Evolutionary conservation across 1,140 invertebrate genomes (phyloP).

Genomic region (Andricus grossulariae): DNA sequence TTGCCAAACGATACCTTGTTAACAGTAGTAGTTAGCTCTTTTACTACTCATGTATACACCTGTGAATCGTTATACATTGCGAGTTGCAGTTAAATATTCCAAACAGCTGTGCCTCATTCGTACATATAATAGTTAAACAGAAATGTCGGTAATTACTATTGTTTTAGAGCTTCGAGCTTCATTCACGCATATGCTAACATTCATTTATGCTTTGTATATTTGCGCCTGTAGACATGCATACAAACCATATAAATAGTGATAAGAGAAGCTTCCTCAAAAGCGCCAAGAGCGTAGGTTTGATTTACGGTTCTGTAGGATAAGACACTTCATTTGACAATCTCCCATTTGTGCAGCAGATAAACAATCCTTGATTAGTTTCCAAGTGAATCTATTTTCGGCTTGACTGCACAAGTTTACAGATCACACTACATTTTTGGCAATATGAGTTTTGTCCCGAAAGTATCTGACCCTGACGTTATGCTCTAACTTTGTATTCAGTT

Average conservation of each 20-base stretch:
- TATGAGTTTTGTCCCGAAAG: too few species aligned
- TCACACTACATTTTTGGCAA: too few species aligned
- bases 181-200: background rate
- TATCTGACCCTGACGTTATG: too few species aligned
- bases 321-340: too few species aligned
- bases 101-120: conserved; percentile 4
- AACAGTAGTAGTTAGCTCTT: background rate
- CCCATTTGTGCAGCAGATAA: too few species aligned
- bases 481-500: too few species aligned
- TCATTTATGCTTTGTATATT: background rate
- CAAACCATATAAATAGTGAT: background rate
- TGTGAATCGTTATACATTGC: conserved; percentile 1
- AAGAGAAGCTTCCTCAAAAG: conserved; percentile 9
- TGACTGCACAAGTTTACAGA: too few species aligned
- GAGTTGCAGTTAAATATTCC: background rate
- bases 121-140: conserved; percentile 10
- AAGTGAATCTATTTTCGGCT: too few species aligned
- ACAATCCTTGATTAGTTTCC: too few species aligned
- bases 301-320: background rate
- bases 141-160: conserved; percentile 1
- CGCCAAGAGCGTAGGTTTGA: background rate
- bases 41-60: conserved; percentile 2
- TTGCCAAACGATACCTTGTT: background rate
- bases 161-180: conserved; percentile 7
- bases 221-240: background rate